Percentiles rank a stretch among this genome's conserved stretches.
Evolutionary conservation across 1,140 invertebrate species (phyloP).

Genomic region (Sinella curviseta): DNA sequence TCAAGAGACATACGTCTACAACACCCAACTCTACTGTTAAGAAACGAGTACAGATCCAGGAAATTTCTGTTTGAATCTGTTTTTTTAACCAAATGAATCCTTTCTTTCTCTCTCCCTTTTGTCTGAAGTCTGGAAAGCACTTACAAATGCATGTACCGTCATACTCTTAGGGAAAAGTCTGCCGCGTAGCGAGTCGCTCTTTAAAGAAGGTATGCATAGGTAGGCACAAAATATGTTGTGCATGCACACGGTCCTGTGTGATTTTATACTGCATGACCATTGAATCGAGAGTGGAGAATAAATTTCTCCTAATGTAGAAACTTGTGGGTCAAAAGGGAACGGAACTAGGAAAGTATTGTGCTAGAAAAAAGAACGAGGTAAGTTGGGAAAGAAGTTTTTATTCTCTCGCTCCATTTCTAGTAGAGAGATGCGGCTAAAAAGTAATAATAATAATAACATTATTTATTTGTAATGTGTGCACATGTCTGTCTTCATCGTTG

Average conservation of each 20-base stretch:
- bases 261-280: no score
- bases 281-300: background rate
- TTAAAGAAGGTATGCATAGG: background rate
- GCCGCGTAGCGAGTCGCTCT: background rate
- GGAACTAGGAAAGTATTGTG: background rate
- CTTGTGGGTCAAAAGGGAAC: constrained; percentile 5
- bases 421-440: background rate
- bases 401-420: background rate
- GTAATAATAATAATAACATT: background rate
- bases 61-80: constrained; percentile 70
- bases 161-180: background rate
- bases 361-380: background rate
- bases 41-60: constrained; percentile 82
- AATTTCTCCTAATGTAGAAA: background rate
- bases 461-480: background rate
- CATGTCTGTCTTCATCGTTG: background rate
- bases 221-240: no score
- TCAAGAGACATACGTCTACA: constrained; percentile 43
- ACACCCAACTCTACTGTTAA: constrained; percentile 61
- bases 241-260: no score
- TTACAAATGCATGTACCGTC: no score
- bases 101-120: background rate
- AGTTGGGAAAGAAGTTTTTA: background rate
- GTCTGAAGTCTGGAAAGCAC: background rate
- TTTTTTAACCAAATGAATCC: background rate